phyloP scores from a whole-genome alignment of 2,888 invertebrate species.

The Bombylius discolor region DNA sequence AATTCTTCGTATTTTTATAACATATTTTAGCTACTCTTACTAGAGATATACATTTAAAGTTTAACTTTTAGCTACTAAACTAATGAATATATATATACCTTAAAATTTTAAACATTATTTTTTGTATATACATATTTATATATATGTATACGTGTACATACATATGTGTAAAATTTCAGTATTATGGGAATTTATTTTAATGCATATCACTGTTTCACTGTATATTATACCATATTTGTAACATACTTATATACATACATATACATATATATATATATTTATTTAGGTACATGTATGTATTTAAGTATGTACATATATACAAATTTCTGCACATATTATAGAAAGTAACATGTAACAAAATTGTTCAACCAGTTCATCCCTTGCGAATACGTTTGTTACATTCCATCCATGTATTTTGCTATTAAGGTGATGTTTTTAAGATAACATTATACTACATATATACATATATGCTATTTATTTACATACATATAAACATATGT shows the following conservation, averaged over 20 bases:
- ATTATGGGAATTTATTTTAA: neutral
- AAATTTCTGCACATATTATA: no score
- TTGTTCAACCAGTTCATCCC: neutral
- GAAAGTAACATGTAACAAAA: no score
- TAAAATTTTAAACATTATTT: no score
- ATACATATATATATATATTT: no score
- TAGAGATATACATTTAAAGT: no score
- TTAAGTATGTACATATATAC: neutral
- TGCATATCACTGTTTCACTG: neutral
- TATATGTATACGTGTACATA: no score
- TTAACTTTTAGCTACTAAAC: no score
- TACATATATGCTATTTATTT: neutral
- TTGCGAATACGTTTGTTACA: neutral
- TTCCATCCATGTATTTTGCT: neutral
- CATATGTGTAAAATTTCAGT: neutral
- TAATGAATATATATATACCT: no score
- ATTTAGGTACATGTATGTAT: no score
- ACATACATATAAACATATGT: neutral
- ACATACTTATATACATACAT: neutral
- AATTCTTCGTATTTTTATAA: no score
- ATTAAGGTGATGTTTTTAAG: neutral
- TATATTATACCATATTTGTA: neutral
- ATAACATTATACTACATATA: neutral
- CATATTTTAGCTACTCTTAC: no score
- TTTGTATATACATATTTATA: no score